Percentiles rank a stretch among this genome's conserved stretches.
These are phyloP conservation scores for Conger conger DNA, from an alignment of 2,113 vertebrate species.

Conservation along the genomic window DNA sequence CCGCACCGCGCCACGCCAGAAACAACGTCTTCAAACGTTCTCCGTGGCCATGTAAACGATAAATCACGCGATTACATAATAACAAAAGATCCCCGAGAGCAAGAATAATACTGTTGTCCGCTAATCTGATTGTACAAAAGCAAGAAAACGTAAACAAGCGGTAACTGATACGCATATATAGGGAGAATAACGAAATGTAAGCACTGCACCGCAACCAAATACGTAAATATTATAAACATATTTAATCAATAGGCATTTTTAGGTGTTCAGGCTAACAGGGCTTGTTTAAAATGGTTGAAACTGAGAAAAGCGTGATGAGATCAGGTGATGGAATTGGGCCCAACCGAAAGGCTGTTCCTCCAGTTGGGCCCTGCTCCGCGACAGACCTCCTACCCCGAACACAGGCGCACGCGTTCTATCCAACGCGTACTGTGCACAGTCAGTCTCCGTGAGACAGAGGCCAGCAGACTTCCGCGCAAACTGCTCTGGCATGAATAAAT, in stretches of 20 bases:
- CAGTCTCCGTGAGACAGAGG: background rate
- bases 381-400: background rate
- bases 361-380: background rate
- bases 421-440: background rate
- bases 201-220: too few species aligned
- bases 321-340: background rate
- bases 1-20: too few species aligned
- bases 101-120: background rate
- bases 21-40: too few species aligned
- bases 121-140: background rate
- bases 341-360: background rate
- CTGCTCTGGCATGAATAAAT: background rate
- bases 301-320: background rate
- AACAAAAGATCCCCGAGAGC: background rate
- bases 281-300: too few species aligned
- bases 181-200: too few species aligned
- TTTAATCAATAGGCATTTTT: too few species aligned
- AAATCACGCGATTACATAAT: background rate
- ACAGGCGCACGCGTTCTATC: background rate
- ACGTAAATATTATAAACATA: too few species aligned
- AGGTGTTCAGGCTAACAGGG: too few species aligned
- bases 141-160: too few species aligned
- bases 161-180: too few species aligned
- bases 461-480: background rate
- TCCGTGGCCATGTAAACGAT: background rate